Percentiles rank a stretch among this genome's conserved stretches.
phyloP scores from a whole-genome alignment of 2,888 invertebrate genomes.

The Scelioninae gen. 1 region DNA sequence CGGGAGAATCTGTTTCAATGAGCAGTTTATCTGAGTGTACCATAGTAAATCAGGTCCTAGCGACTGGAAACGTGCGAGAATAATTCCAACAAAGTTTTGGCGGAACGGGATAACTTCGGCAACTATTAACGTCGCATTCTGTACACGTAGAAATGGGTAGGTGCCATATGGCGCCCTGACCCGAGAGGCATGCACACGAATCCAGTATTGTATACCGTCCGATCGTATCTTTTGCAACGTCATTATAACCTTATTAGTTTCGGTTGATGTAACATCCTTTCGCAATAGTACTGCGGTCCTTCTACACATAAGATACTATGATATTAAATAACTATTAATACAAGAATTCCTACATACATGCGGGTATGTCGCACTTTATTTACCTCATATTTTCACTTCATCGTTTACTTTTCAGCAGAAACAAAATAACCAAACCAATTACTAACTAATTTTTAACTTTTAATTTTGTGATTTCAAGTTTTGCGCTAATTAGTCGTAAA shows the following conservation, averaged over 20 bases:
- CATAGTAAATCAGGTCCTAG: slow-evolving; percentile 57
- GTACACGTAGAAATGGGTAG: slow-evolving; percentile 58
- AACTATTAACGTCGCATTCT: slow-evolving; percentile 70
- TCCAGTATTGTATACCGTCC: slow-evolving; percentile 42
- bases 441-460: too few species aligned
- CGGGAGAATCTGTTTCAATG: slow-evolving; percentile 65
- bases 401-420: too few species aligned
- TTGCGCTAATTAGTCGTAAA: too few species aligned
- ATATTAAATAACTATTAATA: slow-evolving; percentile 55
- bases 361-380: background rate
- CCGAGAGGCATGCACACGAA: slow-evolving; percentile 48
- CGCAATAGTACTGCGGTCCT: slow-evolving; percentile 50
- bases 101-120: slow-evolving; percentile 66
- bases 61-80: slow-evolving; percentile 66
- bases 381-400: too few species aligned
- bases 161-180: slow-evolving; percentile 62
- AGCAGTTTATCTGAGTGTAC: slow-evolving; percentile 60
- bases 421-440: too few species aligned
- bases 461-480: too few species aligned
- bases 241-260: slow-evolving; percentile 68
- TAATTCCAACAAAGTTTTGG: slow-evolving; percentile 66
- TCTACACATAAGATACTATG: slow-evolving; percentile 37
- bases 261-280: slow-evolving; percentile 57
- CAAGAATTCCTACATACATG: background rate
- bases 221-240: slow-evolving; percentile 67